Base-by-base conservation (phyloP, 2,113 vertebrate species). In the Lota lota region DNA sequence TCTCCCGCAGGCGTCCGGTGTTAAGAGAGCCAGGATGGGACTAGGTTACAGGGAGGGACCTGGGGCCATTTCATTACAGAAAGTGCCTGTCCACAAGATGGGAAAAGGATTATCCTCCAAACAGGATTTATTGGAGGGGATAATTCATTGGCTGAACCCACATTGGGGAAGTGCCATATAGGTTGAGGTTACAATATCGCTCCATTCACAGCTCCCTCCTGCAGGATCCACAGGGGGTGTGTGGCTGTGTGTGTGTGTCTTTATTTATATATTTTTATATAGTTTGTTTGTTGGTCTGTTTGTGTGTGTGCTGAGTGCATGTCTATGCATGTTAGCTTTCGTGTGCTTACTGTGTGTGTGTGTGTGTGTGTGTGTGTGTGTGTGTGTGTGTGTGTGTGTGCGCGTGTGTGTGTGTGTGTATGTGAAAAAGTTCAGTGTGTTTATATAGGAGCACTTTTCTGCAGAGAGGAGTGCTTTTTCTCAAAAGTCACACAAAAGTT, bases 111-210 rank as follows among this genome's bases (percentile, higher is more conserved):
- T 93, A 92, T 92, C 89, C 92, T 80, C 80, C 88, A 90, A 92
- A 92, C 88, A 90, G 91, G 92, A 92, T 93, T 93, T 93, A 90
- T 90, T 91, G 85, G 87, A 92, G 89, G 88, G 89, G 89, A 90
- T 90, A 89, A 92, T 91, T 93, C 87, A 88, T 90, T 86, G 88
- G 90, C 84, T 88, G 87, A 92, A 91, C 87, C 84, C 88, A 85
- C 88, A 89, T 85, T 89, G 83, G 89, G 83, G 85, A 91, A 88
- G 87, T 84, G 87, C 87, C 86, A 84, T 85, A 86, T 88, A 89
- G 92, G 90, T 91, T 88, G 88, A 90, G 90, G 90, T 90, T 89
- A 92, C 88, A 89, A 90, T 92, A 92, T 90, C 87, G 79, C 86
- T 90, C 87, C 88, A 87, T 91, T 92, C 88, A 91, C 89, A 90